Evolutionary conservation across 2,113 vertebrate genomes (phyloP).

Genomic region (Carlito syrichta): DNA sequence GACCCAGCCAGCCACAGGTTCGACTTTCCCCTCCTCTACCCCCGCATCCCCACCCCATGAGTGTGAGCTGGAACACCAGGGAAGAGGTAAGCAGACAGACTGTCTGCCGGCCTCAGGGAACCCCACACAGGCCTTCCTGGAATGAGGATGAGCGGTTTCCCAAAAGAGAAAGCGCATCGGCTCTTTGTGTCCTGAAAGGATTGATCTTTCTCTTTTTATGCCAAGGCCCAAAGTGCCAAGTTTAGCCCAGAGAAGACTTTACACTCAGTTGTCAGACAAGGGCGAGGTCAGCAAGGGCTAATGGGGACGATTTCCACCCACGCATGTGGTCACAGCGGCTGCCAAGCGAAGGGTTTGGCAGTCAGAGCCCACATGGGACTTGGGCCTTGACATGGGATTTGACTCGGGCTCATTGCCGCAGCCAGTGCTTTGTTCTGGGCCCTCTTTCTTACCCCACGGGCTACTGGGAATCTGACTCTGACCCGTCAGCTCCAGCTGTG

Average conservation of each 20-base stretch:
- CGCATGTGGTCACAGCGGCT: not conserved
- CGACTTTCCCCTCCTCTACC: not conserved
- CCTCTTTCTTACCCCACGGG: not conserved
- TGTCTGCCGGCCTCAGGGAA: not conserved
- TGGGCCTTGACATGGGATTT: rapidly evolving
- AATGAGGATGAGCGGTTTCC: not conserved
- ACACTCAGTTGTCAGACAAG: not conserved
- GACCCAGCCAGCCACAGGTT: not conserved
- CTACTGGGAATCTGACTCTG: not conserved
- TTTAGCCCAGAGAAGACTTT: not conserved
- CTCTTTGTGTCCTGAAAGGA: not conserved
- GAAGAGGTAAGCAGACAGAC: not conserved
- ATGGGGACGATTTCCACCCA: not conserved
- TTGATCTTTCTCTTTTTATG: conserved; percentile 14
- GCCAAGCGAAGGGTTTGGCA: not conserved
- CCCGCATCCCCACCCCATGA: no score
- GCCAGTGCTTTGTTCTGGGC: not conserved
- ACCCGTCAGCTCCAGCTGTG: not conserved
- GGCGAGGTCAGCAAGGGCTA: conserved; percentile 9
- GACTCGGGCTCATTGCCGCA: rapidly evolving
- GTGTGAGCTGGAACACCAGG: not conserved
- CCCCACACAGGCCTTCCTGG: conserved; percentile 10
- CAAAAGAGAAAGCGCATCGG: not conserved
- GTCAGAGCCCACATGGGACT: not conserved
- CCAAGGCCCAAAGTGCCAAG: not conserved